These are phyloP conservation scores for Dexiosoma caninum DNA, from an alignment of 2,888 invertebrate genomes.

Conservation along the genomic window DNA sequence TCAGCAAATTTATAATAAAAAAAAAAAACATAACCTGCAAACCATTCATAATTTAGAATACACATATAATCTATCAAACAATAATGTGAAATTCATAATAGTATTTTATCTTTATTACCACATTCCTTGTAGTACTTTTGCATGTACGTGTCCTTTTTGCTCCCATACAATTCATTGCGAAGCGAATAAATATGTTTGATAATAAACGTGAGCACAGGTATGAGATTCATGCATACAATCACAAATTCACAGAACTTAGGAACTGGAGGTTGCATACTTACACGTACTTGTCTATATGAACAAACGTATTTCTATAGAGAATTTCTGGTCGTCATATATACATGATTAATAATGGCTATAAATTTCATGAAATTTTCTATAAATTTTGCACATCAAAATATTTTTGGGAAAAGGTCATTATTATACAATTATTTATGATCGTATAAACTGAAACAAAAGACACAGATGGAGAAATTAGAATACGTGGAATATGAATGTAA, in stretches of 20 bases:
- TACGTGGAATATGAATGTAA: not conserved
- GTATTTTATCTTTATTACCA: constrained; percentile 61
- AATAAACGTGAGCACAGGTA: constrained; percentile 26
- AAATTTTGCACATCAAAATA: constrained; percentile 59
- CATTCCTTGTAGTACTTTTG: constrained; percentile 44
- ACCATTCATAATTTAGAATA: constrained; percentile 48
- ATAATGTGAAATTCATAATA: constrained; percentile 54
- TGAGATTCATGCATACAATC: constrained; percentile 16
- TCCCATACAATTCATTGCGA: constrained; percentile 24
- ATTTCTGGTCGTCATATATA: constrained; percentile 10
- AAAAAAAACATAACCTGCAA: not conserved
- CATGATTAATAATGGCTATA: constrained; percentile 59
- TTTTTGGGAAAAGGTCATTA: constrained; percentile 59
- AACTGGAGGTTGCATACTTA: not conserved
- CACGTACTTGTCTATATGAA: not conserved
- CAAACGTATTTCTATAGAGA: not conserved
- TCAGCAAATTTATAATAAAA: not conserved
- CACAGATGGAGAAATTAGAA: not conserved
- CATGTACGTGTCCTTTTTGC: constrained; percentile 46
- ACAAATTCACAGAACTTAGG: not conserved
- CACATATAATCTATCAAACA: constrained; percentile 52
- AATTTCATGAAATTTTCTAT: constrained; percentile 62
- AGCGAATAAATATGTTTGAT: constrained; percentile 40
- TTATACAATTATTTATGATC: constrained; percentile 60
- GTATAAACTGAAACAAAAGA: constrained; percentile 51